Conservation (phyloP, 2,113 vertebrate genomes). For the Phalacrocorax carbo region DNA sequence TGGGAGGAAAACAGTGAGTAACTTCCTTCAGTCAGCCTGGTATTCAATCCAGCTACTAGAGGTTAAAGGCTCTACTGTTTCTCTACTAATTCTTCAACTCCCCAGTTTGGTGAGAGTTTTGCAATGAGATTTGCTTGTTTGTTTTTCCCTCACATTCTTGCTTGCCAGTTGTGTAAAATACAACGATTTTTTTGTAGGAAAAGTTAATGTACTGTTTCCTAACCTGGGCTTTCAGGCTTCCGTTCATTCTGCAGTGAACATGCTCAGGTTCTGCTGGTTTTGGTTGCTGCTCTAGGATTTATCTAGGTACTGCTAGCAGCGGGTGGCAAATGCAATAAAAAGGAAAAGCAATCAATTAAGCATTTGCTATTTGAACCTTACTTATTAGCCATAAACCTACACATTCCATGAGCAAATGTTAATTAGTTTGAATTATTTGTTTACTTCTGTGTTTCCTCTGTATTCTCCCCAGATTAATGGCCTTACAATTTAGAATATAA, state of each 20-base stretch:
- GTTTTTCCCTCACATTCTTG: not conserved
- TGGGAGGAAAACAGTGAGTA: not conserved
- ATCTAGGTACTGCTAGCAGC: constrained; percentile 28
- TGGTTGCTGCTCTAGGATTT: constrained; percentile 47
- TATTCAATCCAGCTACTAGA: not conserved
- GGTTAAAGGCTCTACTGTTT: not conserved
- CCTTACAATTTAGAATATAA: constrained; percentile 3
- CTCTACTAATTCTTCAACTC: not conserved
- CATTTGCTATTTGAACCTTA: constrained; percentile 39
- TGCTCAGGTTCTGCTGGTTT: not conserved
- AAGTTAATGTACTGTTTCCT: not conserved
- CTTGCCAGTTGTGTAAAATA: not conserved
- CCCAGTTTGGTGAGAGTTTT: not conserved
- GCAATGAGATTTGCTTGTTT: not conserved
- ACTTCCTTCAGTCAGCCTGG: not conserved
- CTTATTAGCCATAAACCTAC: constrained; percentile 49
- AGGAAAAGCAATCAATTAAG: constrained; percentile 38
- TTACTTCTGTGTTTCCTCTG: constrained; percentile 47
- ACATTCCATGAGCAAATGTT: constrained; percentile 32
- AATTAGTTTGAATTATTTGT: constrained; percentile 71
- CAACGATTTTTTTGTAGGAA: not conserved
- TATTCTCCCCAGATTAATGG: constrained; percentile 45
- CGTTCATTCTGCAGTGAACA: not conserved
- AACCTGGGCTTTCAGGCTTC: not conserved
- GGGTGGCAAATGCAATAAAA: constrained; percentile 45